Evolutionary conservation across 2,888 invertebrate species (phyloP), one percentile per base, ranked within the genome.

Genomic region (Drosophila pegasa): DNA sequence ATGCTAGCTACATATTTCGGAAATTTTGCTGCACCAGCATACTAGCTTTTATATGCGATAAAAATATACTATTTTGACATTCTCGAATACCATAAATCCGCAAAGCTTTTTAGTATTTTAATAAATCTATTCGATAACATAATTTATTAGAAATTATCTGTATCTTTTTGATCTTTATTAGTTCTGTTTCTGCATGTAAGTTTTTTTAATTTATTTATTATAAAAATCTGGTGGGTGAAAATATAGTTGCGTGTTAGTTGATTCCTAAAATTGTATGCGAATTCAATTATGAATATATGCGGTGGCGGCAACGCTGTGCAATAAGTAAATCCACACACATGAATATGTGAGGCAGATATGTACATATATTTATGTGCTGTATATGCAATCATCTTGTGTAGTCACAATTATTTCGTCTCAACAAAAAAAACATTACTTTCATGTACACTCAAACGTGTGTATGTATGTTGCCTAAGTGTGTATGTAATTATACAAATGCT

Each of bases 121-220:
- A 33, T 29, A 69, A 55, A 43, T 40, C n/a, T 70, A 75, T 65
- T 75, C 75, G 71, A 75, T 74, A 73, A 55, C 58, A 48, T 33
- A 43, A 52, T 47, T 55, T 68, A 27, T 54, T 56, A 59, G 40
- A 58, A 66, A 54, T 72, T 60, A 55, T 72, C 58, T 62, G 72
- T 73, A 72, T 72, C 71, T 33, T 57, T 74, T 69, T 69, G 56
- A 69, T 56, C 69, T 56, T 75, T 71, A 62, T 60, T 54, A 75
- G 45, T 75, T 75, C 71, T 67, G 71, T 71, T 75, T 59, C 75
- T 75, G 75, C 74, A 75, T 75, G 74, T 75, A 75, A 75, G 74
- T 73, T 68, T 58, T 57, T 54, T n/a, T 14, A 14, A 57, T 52
- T 63, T 57, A 45, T 62, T 38, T 60, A 29, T 60, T 40, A 50